Evolutionary conservation across 2,797 vertebrate species (phyloP).

Genomic region (Orientallactaga sibirica): DNA sequence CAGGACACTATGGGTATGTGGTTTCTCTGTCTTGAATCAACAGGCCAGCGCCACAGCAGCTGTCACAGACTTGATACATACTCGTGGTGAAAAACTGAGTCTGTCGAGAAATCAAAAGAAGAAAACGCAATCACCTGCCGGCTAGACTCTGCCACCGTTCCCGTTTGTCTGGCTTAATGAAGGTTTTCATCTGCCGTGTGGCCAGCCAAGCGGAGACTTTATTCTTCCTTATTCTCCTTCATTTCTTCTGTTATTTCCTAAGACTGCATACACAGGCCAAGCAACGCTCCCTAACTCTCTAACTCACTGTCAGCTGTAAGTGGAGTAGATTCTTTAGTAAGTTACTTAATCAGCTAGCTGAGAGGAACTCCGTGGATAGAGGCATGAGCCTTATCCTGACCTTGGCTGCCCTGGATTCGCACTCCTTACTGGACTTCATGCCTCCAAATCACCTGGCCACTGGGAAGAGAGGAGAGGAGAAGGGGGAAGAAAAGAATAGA

Average conservation of each 20-base stretch:
- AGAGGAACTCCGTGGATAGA: not conserved
- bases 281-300: not conserved
- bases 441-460: not conserved
- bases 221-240: not conserved
- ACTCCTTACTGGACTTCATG: not conserved
- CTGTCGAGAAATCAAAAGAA: not conserved
- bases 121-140: not conserved
- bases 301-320: not conserved
- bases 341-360: not conserved
- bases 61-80: not conserved
- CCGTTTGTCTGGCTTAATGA: not conserved
- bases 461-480: not conserved
- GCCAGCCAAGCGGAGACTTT: not conserved
- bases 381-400: not conserved
- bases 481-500: not conserved
- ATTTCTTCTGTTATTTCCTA: not conserved
- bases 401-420: not conserved
- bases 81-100: not conserved
- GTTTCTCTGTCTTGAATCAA: constrained; percentile 20
- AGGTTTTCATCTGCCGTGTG: not conserved
- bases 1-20: constrained; percentile 93
- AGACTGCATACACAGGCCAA: not conserved
- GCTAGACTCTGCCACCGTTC: not conserved
- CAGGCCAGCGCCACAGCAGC: not conserved
- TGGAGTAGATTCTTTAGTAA: not conserved